Evolutionary conservation across 2,888 invertebrate genomes (phyloP).

Genomic region (Drosophila nr. medialis): DNA sequence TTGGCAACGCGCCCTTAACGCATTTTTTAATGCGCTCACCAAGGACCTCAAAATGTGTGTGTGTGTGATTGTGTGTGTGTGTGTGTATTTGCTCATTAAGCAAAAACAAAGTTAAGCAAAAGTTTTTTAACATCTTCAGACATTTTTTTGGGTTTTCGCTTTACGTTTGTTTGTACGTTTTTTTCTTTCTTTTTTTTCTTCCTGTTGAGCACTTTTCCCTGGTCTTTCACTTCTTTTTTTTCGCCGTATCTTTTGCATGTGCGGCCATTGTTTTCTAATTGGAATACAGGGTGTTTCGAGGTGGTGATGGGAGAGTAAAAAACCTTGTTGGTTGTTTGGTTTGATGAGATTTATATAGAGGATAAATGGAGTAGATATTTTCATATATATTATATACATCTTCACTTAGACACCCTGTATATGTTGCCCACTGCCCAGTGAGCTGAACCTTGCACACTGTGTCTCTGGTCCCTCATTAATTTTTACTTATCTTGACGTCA

Average conservation of each 20-base stretch:
- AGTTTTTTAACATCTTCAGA: conserved; percentile 78
- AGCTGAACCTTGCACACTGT: conserved; percentile 45
- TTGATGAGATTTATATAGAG: neutral
- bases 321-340: neutral
- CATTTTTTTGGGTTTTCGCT: conserved; percentile 74
- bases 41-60: conserved; percentile 31
- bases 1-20: conserved; percentile 78
- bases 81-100: conserved; percentile 81
- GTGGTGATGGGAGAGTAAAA: neutral
- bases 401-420: conserved; percentile 47
- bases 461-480: conserved; percentile 67
- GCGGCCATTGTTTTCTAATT: conserved; percentile 62
- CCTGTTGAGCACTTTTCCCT: conserved; percentile 47
- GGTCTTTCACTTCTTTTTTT: conserved; percentile 32
- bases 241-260: conserved; percentile 40
- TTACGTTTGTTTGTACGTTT: conserved; percentile 55
- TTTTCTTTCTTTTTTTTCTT: conserved; percentile 25
- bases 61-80: conserved; percentile 42
- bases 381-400: too few relatives aligned
- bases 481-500: conserved; percentile 74
- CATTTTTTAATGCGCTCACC: conserved; percentile 68
- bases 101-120: conserved; percentile 81
- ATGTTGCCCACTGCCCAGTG: conserved; percentile 41
- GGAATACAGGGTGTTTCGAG: conserved; percentile 59
- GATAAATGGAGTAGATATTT: neutral